phyloP scores from a whole-genome alignment of 92 coral and sea anemone genomes.

The Porites lobata region DNA sequence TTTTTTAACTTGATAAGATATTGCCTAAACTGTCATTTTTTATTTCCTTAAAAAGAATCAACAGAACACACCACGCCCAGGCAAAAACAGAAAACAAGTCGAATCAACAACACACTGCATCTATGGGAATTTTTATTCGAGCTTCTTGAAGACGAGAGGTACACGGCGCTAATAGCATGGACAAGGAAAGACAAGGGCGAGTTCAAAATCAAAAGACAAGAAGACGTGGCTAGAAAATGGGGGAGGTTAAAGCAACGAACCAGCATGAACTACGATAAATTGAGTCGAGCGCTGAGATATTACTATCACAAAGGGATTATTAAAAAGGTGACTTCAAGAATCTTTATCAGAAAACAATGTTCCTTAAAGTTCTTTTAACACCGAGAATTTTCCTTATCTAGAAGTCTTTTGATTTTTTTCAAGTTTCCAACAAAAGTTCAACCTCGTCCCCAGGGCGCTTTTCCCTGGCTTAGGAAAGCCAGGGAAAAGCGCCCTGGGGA shows the following conservation, averaged over 20 bases:
- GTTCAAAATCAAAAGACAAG: constrained; percentile 88
- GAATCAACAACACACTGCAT: constrained; percentile 90
- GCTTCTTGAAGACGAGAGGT: constrained; percentile 82
- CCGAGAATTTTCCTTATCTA: too few relatives aligned
- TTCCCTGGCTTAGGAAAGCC: too few relatives aligned
- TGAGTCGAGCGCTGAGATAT: constrained; percentile 93
- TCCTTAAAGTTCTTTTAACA: too few relatives aligned
- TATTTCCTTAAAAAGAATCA: neutral
- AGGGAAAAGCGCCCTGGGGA: too few relatives aligned
- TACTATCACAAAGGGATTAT: constrained; percentile 92
- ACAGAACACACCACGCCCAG: constrained; percentile 8
- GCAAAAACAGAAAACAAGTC: constrained; percentile 50
- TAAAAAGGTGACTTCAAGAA: constrained; percentile 68
- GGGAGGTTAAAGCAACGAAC: constrained; percentile 88
- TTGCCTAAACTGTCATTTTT: neutral
- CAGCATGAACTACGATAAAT: constrained; percentile 93
- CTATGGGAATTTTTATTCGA: constrained; percentile 96
- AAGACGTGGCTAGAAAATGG: constrained; percentile 93
- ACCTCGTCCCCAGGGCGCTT: too few relatives aligned
- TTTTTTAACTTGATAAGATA: too few relatives aligned
- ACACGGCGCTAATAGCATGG: constrained; percentile 86
- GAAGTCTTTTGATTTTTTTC: too few relatives aligned
- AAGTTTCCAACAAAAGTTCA: too few relatives aligned
- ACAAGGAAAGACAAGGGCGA: constrained; percentile 86
- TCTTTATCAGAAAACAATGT: too few relatives aligned